phyloP scores from a whole-genome alignment of 2,888 invertebrate genomes.

The Pandemis corylana region DNA sequence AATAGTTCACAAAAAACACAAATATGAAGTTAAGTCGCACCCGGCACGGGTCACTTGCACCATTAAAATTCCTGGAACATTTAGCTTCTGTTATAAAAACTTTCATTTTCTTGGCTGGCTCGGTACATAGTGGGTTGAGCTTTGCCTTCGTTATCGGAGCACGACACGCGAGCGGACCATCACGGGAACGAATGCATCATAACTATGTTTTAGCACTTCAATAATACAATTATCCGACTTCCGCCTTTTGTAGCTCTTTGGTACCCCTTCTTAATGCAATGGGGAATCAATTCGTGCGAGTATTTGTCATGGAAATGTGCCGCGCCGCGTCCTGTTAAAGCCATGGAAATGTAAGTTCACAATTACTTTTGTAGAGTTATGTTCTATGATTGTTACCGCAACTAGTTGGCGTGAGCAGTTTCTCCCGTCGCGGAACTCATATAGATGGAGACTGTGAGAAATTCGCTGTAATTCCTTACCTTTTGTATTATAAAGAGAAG shows the following conservation, averaged over 20 bases:
- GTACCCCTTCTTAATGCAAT: slow-evolving; percentile 11
- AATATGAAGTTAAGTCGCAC: slow-evolving; percentile 24
- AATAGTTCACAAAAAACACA: slow-evolving; percentile 14
- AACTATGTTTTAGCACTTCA: slow-evolving; percentile 73
- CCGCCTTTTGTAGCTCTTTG: slow-evolving; percentile 53
- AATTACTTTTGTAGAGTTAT: not conserved
- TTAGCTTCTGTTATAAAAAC: slow-evolving; percentile 32
- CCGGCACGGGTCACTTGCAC: slow-evolving; percentile 20
- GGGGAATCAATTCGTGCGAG: slow-evolving; percentile 19
- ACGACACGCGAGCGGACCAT: slow-evolving; percentile 76
- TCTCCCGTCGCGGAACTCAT: too few species aligned
- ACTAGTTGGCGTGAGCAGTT: too few species aligned
- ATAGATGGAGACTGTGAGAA: too few species aligned
- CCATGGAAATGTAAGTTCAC: not conserved
- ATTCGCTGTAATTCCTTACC: too few species aligned
- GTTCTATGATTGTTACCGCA: too few species aligned
- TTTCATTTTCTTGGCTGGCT: slow-evolving; percentile 44
- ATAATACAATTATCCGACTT: slow-evolving; percentile 60
- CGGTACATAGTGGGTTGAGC: slow-evolving; percentile 60
- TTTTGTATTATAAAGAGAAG: too few species aligned
- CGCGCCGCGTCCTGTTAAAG: not conserved
- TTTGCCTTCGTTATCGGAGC: slow-evolving; percentile 73
- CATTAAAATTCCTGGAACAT: slow-evolving; percentile 38
- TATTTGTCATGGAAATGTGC: slow-evolving; percentile 15
- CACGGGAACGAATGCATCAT: slow-evolving; percentile 71